These are phyloP conservation scores for Myodes glareolus DNA, from an alignment of 2,113 vertebrate species.

Conservation along the genomic window DNA sequence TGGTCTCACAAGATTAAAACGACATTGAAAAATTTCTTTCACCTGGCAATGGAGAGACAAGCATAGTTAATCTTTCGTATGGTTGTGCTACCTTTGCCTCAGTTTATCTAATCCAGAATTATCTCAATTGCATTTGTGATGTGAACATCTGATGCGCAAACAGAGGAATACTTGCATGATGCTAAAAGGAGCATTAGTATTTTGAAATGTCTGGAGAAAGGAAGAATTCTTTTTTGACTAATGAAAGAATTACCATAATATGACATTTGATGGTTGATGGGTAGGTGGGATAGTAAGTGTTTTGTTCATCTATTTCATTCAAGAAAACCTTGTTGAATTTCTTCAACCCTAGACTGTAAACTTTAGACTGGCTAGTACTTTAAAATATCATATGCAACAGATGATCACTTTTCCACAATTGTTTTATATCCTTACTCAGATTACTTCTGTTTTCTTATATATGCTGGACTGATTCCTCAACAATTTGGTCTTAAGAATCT, in stretches of 20 bases:
- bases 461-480: not conserved
- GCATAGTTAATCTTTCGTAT: not conserved
- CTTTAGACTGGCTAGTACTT: not conserved
- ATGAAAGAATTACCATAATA: not conserved
- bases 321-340: not conserved
- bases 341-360: not conserved
- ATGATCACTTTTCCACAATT: not conserved
- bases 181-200: not conserved
- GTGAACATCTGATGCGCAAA: not conserved
- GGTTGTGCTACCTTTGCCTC: not conserved
- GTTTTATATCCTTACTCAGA: not conserved
- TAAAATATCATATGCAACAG: not conserved
- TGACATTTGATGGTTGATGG: not conserved
- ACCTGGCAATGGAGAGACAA: not conserved
- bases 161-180: not conserved
- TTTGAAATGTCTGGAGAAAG: not conserved
- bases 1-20: not conserved
- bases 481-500: constrained; percentile 4
- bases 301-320: constrained; percentile 29
- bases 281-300: not conserved
- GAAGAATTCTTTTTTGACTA: not conserved
- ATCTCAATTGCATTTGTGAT: not conserved
- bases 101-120: not conserved
- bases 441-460: not conserved
- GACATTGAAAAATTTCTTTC: not conserved